A percentile compares a stretch with the other conserved stretches of the same genome.
phyloP scores from a whole-genome alignment of 2,113 vertebrate species.

The Abramis brama region DNA sequence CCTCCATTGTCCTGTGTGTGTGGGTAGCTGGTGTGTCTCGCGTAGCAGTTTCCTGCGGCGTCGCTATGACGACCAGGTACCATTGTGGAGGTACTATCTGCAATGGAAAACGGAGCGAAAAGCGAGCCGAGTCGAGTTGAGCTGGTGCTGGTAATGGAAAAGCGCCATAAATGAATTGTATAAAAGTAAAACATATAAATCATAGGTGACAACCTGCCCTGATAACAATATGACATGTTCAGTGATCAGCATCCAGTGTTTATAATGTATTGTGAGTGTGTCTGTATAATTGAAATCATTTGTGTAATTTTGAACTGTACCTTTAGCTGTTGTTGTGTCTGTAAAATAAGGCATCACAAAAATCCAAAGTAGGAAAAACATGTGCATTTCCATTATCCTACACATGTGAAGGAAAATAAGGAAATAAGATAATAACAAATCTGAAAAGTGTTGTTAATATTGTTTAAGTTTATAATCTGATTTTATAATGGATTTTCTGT shows the following conservation, averaged over 20 bases:
- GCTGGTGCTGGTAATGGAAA: too few species aligned
- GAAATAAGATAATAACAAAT: not conserved
- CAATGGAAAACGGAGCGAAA: too few species aligned
- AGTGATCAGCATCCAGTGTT: not conserved
- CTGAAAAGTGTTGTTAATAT: not conserved
- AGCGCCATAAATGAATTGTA: too few species aligned
- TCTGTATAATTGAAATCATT: not conserved
- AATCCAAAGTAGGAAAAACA: not conserved
- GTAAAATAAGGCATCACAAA: not conserved
- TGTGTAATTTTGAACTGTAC: not conserved
- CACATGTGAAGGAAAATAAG: not conserved
- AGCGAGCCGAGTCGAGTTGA: too few species aligned
- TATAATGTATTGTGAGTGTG: not conserved
- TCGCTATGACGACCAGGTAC: too few species aligned
- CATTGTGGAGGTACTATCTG: too few species aligned
- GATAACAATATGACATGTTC: not conserved
- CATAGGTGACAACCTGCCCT: not conserved
- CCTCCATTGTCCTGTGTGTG: too few species aligned
- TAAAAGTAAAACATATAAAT: not conserved
- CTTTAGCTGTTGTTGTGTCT: conserved; percentile 2
- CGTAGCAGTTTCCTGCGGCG: too few species aligned
- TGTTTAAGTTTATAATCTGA: too few species aligned
- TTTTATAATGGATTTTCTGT: too few species aligned
- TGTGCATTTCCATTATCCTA: conserved; percentile 22
- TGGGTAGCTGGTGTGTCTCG: too few species aligned